phyloP scores from a whole-genome alignment of 2,888 invertebrate genomes.

The Hesperia comma region DNA sequence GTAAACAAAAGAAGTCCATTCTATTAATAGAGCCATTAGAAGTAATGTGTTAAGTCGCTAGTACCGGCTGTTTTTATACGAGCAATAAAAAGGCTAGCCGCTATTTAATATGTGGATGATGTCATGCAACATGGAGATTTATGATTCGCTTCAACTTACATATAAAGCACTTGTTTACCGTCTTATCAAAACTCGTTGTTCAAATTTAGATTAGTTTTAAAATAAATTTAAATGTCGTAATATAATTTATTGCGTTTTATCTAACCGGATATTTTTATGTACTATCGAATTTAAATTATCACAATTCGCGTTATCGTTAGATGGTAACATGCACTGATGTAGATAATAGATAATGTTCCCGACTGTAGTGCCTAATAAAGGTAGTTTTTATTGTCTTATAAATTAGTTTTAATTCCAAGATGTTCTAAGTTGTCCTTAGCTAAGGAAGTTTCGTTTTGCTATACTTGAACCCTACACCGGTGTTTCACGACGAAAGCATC shows the following conservation, averaged over 20 bases:
- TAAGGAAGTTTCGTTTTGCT: too few relatives aligned
- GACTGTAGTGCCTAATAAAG: background rate
- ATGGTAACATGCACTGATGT: slow-evolving; percentile 7
- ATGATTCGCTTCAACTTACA: slow-evolving; percentile 31
- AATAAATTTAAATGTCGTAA: background rate
- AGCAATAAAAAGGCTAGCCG: slow-evolving; percentile 40
- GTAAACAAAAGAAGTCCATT: slow-evolving; percentile 50
- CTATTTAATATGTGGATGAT: slow-evolving; percentile 49
- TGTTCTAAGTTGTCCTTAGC: background rate
- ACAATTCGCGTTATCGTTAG: slow-evolving; percentile 16
- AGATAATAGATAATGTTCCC: background rate
- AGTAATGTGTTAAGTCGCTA: slow-evolving; percentile 41
- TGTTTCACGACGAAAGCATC: slow-evolving; percentile 50
- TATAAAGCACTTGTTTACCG: slow-evolving; percentile 11
- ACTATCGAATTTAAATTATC: slow-evolving; percentile 5
- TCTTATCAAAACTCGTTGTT: slow-evolving; percentile 55
- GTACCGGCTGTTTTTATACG: slow-evolving; percentile 43
- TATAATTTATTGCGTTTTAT: slow-evolving; percentile 18
- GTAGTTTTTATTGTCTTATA: background rate
- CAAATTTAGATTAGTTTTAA: slow-evolving; percentile 22
- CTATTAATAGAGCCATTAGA: slow-evolving; percentile 50
- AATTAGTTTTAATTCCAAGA: background rate
- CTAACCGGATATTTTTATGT: slow-evolving; percentile 43
- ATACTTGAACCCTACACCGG: background rate
- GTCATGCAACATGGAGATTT: slow-evolving; percentile 45